These are phyloP conservation scores for Orthonevra nobilis DNA, from an alignment of 2,888 invertebrate genomes.

Conservation along the genomic window DNA sequence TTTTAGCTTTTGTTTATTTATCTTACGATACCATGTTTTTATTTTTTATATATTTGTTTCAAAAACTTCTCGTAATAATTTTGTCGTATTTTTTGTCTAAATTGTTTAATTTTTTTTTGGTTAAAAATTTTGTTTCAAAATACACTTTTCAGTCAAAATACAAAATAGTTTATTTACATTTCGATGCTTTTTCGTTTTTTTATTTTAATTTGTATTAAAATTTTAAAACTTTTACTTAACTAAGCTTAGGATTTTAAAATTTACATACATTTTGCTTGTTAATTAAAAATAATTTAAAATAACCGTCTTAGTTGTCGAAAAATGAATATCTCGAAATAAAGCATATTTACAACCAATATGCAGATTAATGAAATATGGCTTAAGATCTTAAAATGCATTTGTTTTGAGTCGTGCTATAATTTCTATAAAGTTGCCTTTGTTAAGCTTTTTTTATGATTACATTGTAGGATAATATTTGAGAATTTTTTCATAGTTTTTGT, in stretches of 20 bases:
- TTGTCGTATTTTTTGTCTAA: constrained; percentile 19
- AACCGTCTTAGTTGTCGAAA: constrained; percentile 17
- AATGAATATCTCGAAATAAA: constrained; percentile 27
- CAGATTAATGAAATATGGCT: constrained; percentile 35
- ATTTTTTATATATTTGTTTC: constrained; percentile 28
- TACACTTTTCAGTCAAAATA: constrained; percentile 69
- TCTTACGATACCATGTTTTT: constrained; percentile 23
- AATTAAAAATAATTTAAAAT: constrained; percentile 39
- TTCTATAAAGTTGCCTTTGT: constrained; percentile 7
- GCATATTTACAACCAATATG: constrained; percentile 57
- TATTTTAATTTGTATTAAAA: constrained; percentile 47
- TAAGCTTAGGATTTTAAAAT: constrained; percentile 51
- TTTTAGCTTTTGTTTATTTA: constrained; percentile 9
- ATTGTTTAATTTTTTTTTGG: constrained; percentile 55
- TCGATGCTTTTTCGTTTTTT: constrained; percentile 67
- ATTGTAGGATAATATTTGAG: constrained; percentile 22
- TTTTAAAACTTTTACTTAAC: constrained; percentile 45
- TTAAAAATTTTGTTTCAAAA: constrained; percentile 65
- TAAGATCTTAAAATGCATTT: constrained; percentile 27
- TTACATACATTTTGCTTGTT: constrained; percentile 36
- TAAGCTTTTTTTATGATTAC: constrained; percentile 28
- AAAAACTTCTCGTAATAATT: no score
- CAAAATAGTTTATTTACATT: constrained; percentile 71
- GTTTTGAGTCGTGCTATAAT: constrained; percentile 39
- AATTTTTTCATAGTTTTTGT: constrained; percentile 14